phyloP scores from a whole-genome alignment of 2,113 vertebrate species.

The Tachysurus vachellii region DNA sequence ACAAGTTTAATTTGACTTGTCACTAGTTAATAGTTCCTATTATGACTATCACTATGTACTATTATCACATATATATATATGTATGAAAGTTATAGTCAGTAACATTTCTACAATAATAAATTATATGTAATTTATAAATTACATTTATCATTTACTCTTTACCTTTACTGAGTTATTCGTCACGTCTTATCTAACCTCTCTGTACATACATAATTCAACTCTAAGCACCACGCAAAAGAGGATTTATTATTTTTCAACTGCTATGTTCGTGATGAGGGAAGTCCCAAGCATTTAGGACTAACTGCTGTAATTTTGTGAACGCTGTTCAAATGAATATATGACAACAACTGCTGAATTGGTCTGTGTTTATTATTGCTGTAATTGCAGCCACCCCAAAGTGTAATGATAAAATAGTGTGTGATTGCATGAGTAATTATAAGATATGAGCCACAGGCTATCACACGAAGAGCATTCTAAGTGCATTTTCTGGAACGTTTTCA shows the following conservation, averaged over 20 bases:
- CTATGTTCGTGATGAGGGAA: neutral
- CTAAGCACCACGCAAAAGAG: neutral
- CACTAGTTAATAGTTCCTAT: neutral
- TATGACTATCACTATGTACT: too few species aligned
- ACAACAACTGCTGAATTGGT: neutral
- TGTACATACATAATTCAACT: neutral
- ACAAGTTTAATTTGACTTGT: neutral
- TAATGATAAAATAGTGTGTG: conserved; percentile 11
- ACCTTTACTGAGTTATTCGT: neutral
- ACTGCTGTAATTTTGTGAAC: neutral
- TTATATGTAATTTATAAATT: neutral
- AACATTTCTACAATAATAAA: too few species aligned
- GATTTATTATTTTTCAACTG: neutral
- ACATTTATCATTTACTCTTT: neutral
- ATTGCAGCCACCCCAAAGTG: neutral
- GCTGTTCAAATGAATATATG: neutral
- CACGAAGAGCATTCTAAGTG: conserved; percentile 9
- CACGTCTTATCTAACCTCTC: neutral
- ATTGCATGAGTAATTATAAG: conserved; percentile 40
- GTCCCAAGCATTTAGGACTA: neutral
- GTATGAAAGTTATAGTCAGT: too few species aligned
- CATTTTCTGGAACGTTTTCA: conserved; percentile 19
- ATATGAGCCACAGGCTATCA: neutral
- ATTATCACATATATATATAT: too few species aligned
- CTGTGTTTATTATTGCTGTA: neutral